These are phyloP conservation scores for Nothocercus nigrocapillus DNA, from an alignment of 2,113 vertebrate species.

Conservation along the genomic window DNA sequence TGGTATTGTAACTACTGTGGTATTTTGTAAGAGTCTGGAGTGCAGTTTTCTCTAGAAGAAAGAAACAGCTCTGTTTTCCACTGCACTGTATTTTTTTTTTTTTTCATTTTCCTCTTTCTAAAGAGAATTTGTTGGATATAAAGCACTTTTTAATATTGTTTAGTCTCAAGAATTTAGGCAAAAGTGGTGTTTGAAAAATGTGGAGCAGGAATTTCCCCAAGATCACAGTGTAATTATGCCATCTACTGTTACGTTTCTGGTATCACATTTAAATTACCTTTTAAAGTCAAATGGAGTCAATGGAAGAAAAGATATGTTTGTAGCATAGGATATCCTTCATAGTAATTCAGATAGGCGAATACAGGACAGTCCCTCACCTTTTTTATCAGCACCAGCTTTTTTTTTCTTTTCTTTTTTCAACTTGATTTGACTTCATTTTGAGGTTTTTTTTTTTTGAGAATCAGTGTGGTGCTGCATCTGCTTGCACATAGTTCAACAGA, in stretches of 20 bases:
- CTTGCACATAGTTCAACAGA: not conserved
- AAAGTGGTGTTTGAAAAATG: not conserved
- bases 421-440: not conserved
- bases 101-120: not conserved
- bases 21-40: not conserved
- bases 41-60: not conserved
- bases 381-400: not conserved
- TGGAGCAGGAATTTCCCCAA: not conserved
- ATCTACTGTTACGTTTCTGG: slow-evolving; percentile 42
- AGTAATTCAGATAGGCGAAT: not conserved
- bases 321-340: not conserved
- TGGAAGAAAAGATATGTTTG: not conserved
- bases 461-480: not conserved
- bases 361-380: not conserved
- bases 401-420: not conserved
- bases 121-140: not conserved
- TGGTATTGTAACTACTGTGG: not conserved
- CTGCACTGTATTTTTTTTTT: not conserved
- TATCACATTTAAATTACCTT: slow-evolving; percentile 13
- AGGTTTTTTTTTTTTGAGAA: not conserved
- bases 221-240: slow-evolving; percentile 41
- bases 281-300: not conserved
- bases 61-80: not conserved
- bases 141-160: not conserved
- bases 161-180: not conserved